phyloP scores from a whole-genome alignment of 2,113 vertebrate species.

The Ardeotis arabs region DNA sequence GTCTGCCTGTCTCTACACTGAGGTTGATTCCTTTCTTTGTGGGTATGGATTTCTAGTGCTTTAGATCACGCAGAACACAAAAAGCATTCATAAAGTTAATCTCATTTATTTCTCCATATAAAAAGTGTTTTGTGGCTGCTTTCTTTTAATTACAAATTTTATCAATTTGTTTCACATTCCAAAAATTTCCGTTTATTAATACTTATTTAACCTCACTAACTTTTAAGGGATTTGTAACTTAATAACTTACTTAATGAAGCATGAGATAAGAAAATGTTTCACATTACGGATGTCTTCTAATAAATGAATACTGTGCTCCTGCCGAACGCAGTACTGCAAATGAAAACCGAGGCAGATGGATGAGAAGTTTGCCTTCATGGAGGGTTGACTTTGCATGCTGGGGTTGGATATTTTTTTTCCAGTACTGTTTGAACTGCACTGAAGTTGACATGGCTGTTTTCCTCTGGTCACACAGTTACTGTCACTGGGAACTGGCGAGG shows the following conservation, averaged over 20 bases:
- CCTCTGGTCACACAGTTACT: background rate
- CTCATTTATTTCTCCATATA: background rate
- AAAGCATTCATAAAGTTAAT: background rate
- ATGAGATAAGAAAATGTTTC: background rate
- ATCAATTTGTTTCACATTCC: background rate
- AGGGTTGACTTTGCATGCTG: background rate
- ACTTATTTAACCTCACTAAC: background rate
- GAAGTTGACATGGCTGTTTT: background rate
- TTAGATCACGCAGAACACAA: background rate
- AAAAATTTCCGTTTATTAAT: background rate
- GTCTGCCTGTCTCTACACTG: background rate
- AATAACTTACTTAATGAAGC: background rate
- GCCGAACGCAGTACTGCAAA: background rate
- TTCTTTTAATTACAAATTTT: background rate
- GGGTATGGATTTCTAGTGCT: background rate
- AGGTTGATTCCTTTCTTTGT: background rate
- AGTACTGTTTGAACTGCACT: background rate
- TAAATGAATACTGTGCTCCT: rapidly evolving
- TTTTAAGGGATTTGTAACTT: background rate
- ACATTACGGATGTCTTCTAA: background rate
- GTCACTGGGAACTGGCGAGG: background rate
- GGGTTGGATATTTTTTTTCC: background rate
- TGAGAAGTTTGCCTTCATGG: background rate
- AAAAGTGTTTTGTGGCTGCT: background rate
- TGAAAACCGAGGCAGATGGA: rapidly evolving